These are phyloP conservation scores for Eupithecia inturbata DNA, from an alignment of 2,888 invertebrate species.

Conservation along the genomic window DNA sequence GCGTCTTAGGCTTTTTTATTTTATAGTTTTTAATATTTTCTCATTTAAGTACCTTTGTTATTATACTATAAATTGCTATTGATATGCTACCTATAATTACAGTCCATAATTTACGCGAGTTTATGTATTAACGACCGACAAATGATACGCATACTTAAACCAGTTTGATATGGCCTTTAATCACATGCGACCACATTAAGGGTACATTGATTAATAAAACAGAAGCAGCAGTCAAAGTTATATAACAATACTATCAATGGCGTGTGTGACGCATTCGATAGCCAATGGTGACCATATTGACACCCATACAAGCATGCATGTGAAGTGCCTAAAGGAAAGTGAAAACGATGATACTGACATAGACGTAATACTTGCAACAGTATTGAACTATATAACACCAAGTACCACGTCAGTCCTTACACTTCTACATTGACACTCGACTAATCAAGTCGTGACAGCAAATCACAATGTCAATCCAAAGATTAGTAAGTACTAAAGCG, in stretches of 20 bases:
- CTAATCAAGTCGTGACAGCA: constrained; percentile 68
- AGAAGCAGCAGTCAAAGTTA: constrained; percentile 52
- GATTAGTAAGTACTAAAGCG: constrained; percentile 68
- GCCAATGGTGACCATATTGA: constrained; percentile 67
- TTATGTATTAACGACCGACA: constrained; percentile 34
- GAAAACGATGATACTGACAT: constrained; percentile 72
- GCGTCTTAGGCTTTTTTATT: not conserved
- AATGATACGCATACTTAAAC: constrained; percentile 40
- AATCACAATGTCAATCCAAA: constrained; percentile 67
- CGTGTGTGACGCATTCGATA: constrained; percentile 67
- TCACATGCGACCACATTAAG: constrained; percentile 2
- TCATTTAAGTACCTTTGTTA: not conserved
- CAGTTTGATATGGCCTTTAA: constrained; percentile 11
- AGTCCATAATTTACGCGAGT: constrained; percentile 10
- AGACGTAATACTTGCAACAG: constrained; percentile 80
- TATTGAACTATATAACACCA: constrained; percentile 80
- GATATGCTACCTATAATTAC: constrained; percentile 1
- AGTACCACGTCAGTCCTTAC: constrained; percentile 70
- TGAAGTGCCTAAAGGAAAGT: constrained; percentile 80
- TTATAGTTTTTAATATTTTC: not conserved
- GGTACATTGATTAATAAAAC: constrained; percentile 25
- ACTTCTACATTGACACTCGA: constrained; percentile 69
- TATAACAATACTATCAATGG: constrained; percentile 71
- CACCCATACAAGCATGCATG: constrained; percentile 74
- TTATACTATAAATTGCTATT: not conserved